Base-by-base conservation (phyloP, 2,888 invertebrate genomes). In the Andrena bicolor region DNA sequence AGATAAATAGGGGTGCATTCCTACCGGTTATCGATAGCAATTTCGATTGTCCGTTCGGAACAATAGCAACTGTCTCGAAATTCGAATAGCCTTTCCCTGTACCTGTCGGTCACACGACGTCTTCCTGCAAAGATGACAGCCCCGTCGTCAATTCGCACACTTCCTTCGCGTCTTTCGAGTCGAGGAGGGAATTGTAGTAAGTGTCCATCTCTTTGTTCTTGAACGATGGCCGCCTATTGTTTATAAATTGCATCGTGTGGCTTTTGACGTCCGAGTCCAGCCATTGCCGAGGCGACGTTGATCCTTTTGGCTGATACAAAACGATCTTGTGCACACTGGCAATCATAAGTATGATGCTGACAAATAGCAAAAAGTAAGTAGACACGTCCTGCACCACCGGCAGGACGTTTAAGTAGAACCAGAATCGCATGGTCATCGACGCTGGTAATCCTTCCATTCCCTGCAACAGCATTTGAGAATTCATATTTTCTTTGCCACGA, bases 331-430 rank as follows among this genome's bases (percentile, higher is more conserved):
- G 75, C 0, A 96, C 93, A 13, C 95, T 93, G 63, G 95, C 92
- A 0, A 96, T 92, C 10, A 96, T 93, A 41, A 96, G 93, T 0
- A 95, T 86, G 0, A 94, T 94, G 0, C 96, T 95, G 0, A 94
- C 85, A 58, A 96, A 92, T 82, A 96, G 94, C 1, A 94, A 89
- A 0, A 95, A 66, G 90, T 96, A 96, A 94, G 95, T 96, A 0
- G 95, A 90, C 0, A 93, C 93, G 76, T 94, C 94, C 91, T 97
- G 96, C 0, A 96, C 94, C 0, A 95, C 89, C 0, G 98, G 97
- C 2, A 97, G 92, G 5, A 97, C 95, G 91, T 97, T 96, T 4
- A 98, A 93, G 92, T 98, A 97, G 13, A 98, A 93, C 82, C 95
- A 95, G 94, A 97, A 97, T 30, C 96, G 96, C 35, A 95, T 94